Evolutionary conservation across 2,797 vertebrate species (phyloP).

Genomic region (Characodon lateralis): DNA sequence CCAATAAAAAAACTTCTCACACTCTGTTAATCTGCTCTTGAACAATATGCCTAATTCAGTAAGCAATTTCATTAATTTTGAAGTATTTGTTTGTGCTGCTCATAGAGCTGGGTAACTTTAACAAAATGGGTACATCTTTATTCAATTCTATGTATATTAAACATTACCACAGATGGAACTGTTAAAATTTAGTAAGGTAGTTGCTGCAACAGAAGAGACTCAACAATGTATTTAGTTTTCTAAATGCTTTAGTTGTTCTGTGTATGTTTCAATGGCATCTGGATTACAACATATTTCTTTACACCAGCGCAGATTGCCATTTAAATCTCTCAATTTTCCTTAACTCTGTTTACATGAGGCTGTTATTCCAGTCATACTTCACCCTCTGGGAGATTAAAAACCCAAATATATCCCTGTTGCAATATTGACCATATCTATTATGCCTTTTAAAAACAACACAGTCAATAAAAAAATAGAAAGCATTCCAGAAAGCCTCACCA

Average conservation of each 20-base stretch:
- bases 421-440: conserved; percentile 64
- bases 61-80: conserved; percentile 66
- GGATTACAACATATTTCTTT: conserved; percentile 20
- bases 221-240: conserved; percentile 32
- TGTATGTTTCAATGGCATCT: conserved; percentile 23
- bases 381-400: conserved; percentile 50
- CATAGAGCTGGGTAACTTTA: conserved; percentile 42
- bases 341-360: conserved; percentile 20
- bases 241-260: conserved; percentile 14
- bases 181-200: conserved; percentile 45
- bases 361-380: conserved; percentile 48
- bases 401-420: conserved; percentile 50
- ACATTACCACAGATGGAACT: conserved; percentile 48
- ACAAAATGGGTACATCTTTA: conserved; percentile 50
- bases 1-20: conserved; percentile 48
- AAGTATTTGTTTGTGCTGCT: conserved; percentile 61
- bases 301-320: conserved; percentile 28
- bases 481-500: conserved; percentile 43
- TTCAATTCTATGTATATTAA: conserved; percentile 63
- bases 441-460: conserved; percentile 31
- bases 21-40: conserved; percentile 56
- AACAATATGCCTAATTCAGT: conserved; percentile 65
- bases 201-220: conserved; percentile 32
- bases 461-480: conserved; percentile 31
- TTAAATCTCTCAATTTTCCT: conserved; percentile 33